A percentile compares a stretch with the other conserved stretches of the same genome.
phyloP scores from a whole-genome alignment of 2,797 vertebrate species.

The Arnoldichthys spilopterus region DNA sequence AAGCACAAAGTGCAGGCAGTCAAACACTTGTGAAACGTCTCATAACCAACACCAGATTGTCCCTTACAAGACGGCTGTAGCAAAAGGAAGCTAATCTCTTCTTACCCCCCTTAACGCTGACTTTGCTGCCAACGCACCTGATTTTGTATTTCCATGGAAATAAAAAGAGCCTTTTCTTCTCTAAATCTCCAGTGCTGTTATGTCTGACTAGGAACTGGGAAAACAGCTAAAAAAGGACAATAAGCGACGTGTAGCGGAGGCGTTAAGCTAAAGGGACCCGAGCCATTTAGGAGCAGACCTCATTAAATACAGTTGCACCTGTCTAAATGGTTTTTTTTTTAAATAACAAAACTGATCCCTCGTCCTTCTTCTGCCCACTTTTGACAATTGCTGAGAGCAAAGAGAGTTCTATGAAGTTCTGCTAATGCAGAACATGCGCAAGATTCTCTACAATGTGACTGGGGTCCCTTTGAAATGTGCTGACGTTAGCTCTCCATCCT shows the following conservation, averaged over 20 bases:
- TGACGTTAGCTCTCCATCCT: slow-evolving; percentile 74
- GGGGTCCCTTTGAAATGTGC: slow-evolving; percentile 79
- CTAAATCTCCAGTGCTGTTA: slow-evolving; percentile 1
- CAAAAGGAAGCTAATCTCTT: slow-evolving; percentile 28
- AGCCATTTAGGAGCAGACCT: slow-evolving; percentile 65
- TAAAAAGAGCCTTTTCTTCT: not conserved
- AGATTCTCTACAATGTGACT: slow-evolving; percentile 65
- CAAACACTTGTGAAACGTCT: slow-evolving; percentile 7
- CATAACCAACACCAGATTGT: slow-evolving; percentile 47
- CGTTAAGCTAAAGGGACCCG: slow-evolving; percentile 74
- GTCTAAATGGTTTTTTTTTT: not conserved
- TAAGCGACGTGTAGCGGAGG: slow-evolving; percentile 63
- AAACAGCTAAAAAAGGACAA: slow-evolving; percentile 57
- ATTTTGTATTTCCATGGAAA: slow-evolving; percentile 57
- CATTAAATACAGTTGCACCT: not conserved
- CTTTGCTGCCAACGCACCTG: slow-evolving; percentile 6
- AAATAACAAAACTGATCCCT: not conserved
- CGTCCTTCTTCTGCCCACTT: not conserved
- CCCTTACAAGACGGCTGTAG: not conserved
- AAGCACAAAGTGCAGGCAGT: not conserved
- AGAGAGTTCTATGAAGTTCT: not conserved
- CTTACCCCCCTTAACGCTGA: slow-evolving; percentile 25
- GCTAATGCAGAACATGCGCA: not conserved
- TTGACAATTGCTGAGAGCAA: slow-evolving; percentile 47
- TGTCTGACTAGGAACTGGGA: slow-evolving; percentile 59